Evolutionary conservation across 2,888 invertebrate species (phyloP), one percentile per base, ranked within the genome.

Genomic region (Kuschelorhynchus macadamiae): DNA sequence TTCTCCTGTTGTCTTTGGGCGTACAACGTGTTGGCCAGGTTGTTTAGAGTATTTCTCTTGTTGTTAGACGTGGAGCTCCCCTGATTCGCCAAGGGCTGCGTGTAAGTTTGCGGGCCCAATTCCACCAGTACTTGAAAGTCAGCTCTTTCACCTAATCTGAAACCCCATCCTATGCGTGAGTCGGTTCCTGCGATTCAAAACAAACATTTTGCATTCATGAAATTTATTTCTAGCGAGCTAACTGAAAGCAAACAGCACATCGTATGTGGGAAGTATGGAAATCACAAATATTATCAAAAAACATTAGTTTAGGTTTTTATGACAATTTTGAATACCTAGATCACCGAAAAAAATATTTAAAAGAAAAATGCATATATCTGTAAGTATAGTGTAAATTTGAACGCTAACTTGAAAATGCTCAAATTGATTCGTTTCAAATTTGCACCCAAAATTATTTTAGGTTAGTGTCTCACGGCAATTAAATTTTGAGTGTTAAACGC

Each of bases 71-170:
- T 62, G 7, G n/a, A n/a, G 36, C 71, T 67, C 8, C 74, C 75
- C 62, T 81, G 82, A 80, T 86, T 83, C 74, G 90, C 90, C 7
- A 93, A 83, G 0, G 89, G 87, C 69, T 88, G 87, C 0, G 94
- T 94, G 70, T 92, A 88, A 0, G 87, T 90, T 81, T 94, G 94
- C 0, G 94, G 94, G 0, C 94, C 94, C 20, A 93, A 79, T 79
- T 94, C 94, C 0, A 92, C 79, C 73, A 93, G 77, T 1, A 93
- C 86, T 79, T 94, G 94, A 77, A 93, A 90, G 81, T 94, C 94
- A 0, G 93, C 93, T 81, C 93, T 91, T 78, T 92, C 89, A 0
- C 94, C 94, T 42, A 94, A 85, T 0, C 93, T 88, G 78, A 92
- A 94, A 0, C 94, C 94, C 75, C 93, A 89, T 0, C 94, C 94